Percentiles rank a stretch among this genome's conserved stretches.
Evolutionary conservation across 2,113 vertebrate genomes (phyloP).

Genomic region (Cygnus buccinator): DNA sequence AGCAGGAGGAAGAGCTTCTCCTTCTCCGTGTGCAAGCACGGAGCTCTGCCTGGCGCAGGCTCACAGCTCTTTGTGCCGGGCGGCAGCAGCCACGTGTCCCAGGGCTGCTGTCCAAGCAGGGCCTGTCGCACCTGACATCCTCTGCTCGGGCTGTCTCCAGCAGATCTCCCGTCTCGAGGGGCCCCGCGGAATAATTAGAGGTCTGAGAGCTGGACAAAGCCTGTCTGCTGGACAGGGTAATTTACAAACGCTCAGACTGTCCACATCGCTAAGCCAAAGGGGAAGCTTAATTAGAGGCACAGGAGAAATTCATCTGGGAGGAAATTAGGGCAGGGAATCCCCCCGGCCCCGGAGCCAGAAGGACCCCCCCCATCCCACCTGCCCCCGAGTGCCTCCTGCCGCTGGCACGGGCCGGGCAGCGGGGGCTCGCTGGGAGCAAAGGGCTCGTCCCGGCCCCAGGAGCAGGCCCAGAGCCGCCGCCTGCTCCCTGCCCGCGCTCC

Average conservation of each 20-base stretch:
- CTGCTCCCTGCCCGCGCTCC: neutral
- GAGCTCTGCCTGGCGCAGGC: neutral
- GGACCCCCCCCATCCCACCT: neutral
- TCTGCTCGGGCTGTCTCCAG: slow-evolving; percentile 10
- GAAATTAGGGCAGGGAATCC: slow-evolving; percentile 45
- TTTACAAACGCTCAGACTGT: slow-evolving; percentile 55
- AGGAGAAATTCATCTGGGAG: slow-evolving; percentile 54
- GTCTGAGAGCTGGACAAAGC: slow-evolving; percentile 49
- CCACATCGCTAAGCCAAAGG: slow-evolving; percentile 34
- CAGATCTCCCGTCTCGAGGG: slow-evolving; percentile 24
- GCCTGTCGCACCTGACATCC: slow-evolving; percentile 8
- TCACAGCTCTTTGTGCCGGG: slow-evolving; percentile 8
- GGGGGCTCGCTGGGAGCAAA: neutral
- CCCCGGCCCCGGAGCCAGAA: slow-evolving; percentile 10
- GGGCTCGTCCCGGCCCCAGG: neutral
- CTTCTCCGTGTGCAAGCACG: rapidly evolving
- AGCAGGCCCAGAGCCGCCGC: neutral
- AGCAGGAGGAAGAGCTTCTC: neutral
- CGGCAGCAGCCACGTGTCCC: neutral
- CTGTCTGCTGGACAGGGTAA: slow-evolving; percentile 53
- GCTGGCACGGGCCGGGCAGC: neutral
- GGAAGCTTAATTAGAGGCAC: slow-evolving; percentile 56
- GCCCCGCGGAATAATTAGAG: slow-evolving; percentile 43
- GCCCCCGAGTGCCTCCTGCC: neutral
- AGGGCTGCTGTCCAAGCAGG: slow-evolving; percentile 23